Evolutionary conservation across 2,888 invertebrate genomes (phyloP), one percentile per base, ranked within the genome.

Genomic region (Muschampia plurimacula): DNA sequence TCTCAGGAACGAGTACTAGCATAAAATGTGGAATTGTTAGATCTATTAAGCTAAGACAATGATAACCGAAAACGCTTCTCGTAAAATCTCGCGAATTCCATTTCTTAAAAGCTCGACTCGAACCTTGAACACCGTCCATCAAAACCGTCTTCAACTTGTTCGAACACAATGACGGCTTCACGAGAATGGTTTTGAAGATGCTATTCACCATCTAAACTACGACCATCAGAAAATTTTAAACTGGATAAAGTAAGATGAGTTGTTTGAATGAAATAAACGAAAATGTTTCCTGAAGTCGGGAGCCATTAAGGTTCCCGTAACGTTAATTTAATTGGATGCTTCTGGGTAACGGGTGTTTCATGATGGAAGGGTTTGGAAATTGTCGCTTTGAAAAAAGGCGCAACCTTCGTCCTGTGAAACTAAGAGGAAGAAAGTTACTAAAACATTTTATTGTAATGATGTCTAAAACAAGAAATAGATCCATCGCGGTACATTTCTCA

Each of bases 131-230:
- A 32, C 32, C 15, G 49, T 62, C 72, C 72, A 67, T 72, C 67
- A 60, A 52, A 62, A 36, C 62, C 69, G 12, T 66, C 46, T 65
- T 36, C 65, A 10, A 52, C 67, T 72, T 39, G 68, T 72, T 62
- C 10, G 46, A 62, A 67, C 62, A 72, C 72, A 72, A 72, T 72
- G 52, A 67, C 15, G 15, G 15, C 57, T 64, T 22, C 67, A 67
- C 22, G 49, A 67, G 28, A 72, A 72, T 52, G 71, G 32, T 44
- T 46, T 63, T 60, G 15, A 67, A 67, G 59, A 41, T 41, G 44
- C 62, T 41, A 72, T 62, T 72, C 62, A 44, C 41, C 44, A 63
- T 55, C 55, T 41, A 41, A 67, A 67, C 60, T 32, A 63, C 63
- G 22, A 22, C 41, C 55, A 28, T 44, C 39, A n/a, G 49, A 32